Conservation (phyloP, 2,797 vertebrate genomes). For the Siniperca undulata region DNA sequence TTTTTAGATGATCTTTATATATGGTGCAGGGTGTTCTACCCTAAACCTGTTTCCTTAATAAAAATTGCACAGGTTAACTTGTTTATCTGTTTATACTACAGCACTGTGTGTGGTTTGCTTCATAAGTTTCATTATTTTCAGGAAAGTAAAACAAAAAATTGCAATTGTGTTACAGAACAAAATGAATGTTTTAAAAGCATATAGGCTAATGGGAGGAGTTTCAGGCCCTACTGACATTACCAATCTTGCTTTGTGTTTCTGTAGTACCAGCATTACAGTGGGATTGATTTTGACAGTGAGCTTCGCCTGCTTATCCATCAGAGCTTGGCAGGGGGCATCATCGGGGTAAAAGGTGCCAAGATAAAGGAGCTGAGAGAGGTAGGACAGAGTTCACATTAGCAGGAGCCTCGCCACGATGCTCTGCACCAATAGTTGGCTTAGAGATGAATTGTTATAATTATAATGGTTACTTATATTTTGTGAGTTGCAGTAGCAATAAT, state of each 20-base stretch:
- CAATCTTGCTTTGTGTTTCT: constrained; percentile 43
- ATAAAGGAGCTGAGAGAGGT: constrained; percentile 99
- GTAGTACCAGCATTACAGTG: constrained; percentile 99
- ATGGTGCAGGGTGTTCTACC: background rate
- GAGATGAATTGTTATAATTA: background rate
- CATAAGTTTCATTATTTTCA: too few relatives aligned
- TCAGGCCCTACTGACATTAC: constrained; percentile 1
- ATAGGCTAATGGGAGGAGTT: background rate
- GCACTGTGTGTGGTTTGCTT: too few relatives aligned
- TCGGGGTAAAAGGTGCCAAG: constrained; percentile 98
- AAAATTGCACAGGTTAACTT: background rate
- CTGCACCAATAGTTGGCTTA: background rate
- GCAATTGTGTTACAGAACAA: background rate
- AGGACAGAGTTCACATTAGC: constrained; percentile 53
- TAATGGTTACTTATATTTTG: background rate
- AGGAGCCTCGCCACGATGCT: background rate
- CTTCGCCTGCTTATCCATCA: constrained; percentile 97
- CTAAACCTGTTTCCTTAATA: background rate
- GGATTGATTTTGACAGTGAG: constrained; percentile 97
- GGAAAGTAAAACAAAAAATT: too few relatives aligned
- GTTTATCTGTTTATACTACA: background rate
- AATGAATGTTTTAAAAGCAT: too few relatives aligned
- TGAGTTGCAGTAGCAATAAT: background rate
- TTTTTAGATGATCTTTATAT: background rate
- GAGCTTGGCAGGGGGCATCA: constrained; percentile 97